Evolutionary conservation across 2,113 vertebrate genomes (phyloP), one percentile per base, ranked within the genome.

Genomic region (Malurus melanocephalus): DNA sequence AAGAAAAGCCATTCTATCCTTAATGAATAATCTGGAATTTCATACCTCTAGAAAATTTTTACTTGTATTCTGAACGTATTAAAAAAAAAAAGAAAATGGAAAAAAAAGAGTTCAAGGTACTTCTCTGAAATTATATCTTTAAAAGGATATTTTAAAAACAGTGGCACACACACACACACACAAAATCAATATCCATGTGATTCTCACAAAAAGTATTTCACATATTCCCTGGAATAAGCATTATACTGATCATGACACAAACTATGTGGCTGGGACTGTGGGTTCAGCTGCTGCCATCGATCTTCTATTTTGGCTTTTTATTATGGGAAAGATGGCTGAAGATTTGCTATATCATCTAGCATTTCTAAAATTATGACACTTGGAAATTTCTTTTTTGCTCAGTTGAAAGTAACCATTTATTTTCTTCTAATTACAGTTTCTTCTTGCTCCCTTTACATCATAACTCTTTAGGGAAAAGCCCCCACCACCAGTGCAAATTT

Each of bases 271-370:
- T 55, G 17, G 65, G 94, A 65, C 19, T 73, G 42, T 22, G 52
- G 28, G 38, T 89, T 82, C 95, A 90, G 91, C 93, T 90, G 76
- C 60, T 90, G 80, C 65, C 8, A 22, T 65, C 83, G 72, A 90
- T 81, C 30, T 71, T 78, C 52, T 86, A 46, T 55, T 92, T 92
- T 26, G 52, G 61, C 74, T 92, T 91, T 88, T 78, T 89, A 51
- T 91, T 88, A 49, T 18, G 35, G 48, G 59, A 74, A 92, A 93
- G 80, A 88, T 83, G 60, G 86, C 83, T 95, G 95, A 96, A 75
- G 90, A 93, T 90, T 95, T 87, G 52, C 91, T 95, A 64, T 95
- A 82, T 95, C 80, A 82, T 93, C 87, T 80, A 88, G 57, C 43
- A 43, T 57, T 57, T 57, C 81, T 75, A 66, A 57, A 75, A 75